Base-by-base conservation (phyloP, 2,888 invertebrate genomes). In the Lepidonotus clava region DNA sequence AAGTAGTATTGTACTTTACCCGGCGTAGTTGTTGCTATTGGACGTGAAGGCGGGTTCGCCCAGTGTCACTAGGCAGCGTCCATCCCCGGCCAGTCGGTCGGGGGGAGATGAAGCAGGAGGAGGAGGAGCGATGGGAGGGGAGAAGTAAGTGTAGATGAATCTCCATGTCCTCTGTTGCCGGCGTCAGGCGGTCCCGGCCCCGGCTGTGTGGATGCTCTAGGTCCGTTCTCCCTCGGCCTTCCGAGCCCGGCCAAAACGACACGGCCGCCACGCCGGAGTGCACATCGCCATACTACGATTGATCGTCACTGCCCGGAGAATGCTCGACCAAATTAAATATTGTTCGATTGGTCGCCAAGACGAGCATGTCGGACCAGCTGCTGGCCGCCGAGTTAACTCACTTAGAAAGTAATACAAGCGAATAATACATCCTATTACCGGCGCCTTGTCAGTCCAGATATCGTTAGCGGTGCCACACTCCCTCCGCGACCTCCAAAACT, bases 271-370 rank as follows among this genome's bases (percentile, higher is more conserved):
- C n/a, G 71, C 36, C 71, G 38, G 36, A 71, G 34, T 71, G 71
- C 71, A 38, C 71, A n/a, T 71, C 34, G 34, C 38, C 36, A 71
- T 36, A 71, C 36, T 71, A 71, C 71, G 71, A 71, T 71, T 71
- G 71, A 71, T 71, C 71, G 71, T 4, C 71, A n/a, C 36, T 71
- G 38, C 36, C 38, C 71, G 38, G 21, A 34, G 36, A 71, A 71
- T 71, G 71, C 38, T 71, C 71, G 71, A 38, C 71, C 71, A 71
- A 34, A 36, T 71, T 71, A 36, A 71, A 34, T 71, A 71, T 71
- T 71, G 71, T 71, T 38, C 71, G 71, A 34, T 21, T 18, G 71
- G 38, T n/a, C 36, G 71, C 36, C 1, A n/a, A 21, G 34, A 21
- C 71, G 71, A 71, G 36, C 61, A 61, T 61, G 71, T 18, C 71